Percentiles rank a stretch among this genome's conserved stretches.
These are phyloP conservation scores for Epistrophe eligans DNA, from an alignment of 2,888 invertebrate species.

Conservation along the genomic window DNA sequence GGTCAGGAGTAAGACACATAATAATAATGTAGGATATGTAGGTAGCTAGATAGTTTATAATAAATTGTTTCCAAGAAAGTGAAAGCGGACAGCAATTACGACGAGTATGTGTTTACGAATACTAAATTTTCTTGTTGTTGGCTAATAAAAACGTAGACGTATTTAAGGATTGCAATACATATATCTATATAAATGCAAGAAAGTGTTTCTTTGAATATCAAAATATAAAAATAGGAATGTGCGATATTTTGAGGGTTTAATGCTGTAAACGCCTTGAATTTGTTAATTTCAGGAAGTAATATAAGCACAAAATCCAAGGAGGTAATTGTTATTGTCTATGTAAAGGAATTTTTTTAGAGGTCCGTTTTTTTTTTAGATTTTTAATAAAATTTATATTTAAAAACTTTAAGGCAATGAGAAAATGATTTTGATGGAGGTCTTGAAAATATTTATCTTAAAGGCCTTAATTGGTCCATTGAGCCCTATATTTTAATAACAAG, in stretches of 20 bases:
- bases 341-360: too few relatives aligned
- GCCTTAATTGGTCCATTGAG: too few relatives aligned
- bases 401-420: too few relatives aligned
- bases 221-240: background rate
- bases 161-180: slow-evolving; percentile 2
- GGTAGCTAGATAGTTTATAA: slow-evolving; percentile 12
- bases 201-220: background rate
- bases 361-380: too few relatives aligned
- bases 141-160: background rate
- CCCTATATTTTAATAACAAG: too few relatives aligned
- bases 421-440: too few relatives aligned
- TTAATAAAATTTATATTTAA: too few relatives aligned
- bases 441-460: too few relatives aligned
- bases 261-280: background rate
- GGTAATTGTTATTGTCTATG: too few relatives aligned
- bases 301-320: too few relatives aligned
- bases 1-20: background rate
- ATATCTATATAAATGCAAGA: background rate
- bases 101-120: background rate
- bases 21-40: background rate
- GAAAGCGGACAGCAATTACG: slow-evolving; percentile 8
- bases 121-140: background rate
- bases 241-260: background rate
- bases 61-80: slow-evolving; percentile 29
- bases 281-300: too few relatives aligned